These are phyloP conservation scores for Galeopterus variegatus DNA, from an alignment of 2,113 vertebrate genomes.

Conservation along the genomic window DNA sequence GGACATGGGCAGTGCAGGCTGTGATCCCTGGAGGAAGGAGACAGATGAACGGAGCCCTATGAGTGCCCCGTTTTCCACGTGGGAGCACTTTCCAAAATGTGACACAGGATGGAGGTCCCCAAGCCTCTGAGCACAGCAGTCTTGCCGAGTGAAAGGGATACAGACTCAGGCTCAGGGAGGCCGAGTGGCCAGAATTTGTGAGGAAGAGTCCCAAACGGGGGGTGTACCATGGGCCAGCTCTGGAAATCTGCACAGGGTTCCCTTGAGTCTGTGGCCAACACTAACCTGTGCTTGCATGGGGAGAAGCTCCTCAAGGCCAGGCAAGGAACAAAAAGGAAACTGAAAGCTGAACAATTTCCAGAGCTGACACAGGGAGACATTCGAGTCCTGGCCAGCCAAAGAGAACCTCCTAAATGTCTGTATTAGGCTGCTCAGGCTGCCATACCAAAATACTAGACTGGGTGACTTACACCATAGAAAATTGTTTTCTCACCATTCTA, in stretches of 20 bases:
- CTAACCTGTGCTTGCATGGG: background rate
- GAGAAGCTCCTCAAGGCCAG: background rate
- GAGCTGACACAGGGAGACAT: background rate
- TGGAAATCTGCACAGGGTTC: too few relatives aligned
- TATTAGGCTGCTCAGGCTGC: fast-evolving
- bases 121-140: fast-evolving
- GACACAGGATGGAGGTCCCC: fast-evolving
- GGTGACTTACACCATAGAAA: fast-evolving
- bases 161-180: fast-evolving
- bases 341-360: background rate
- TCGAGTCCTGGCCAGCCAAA: background rate
- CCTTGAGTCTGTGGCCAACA: background rate
- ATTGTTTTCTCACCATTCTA: fast-evolving
- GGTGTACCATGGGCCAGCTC: fast-evolving
- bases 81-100: too few relatives aligned
- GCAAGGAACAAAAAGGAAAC: background rate
- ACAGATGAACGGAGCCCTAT: fast-evolving
- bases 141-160: background rate
- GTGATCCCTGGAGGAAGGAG: background rate
- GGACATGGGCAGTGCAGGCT: fast-evolving
- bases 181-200: background rate
- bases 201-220: background rate
- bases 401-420: background rate
- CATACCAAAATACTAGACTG: fast-evolving
- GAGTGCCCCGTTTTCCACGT: fast-evolving